Evolutionary conservation across 2,888 invertebrate genomes (phyloP), one percentile per base, ranked within the genome.

Genomic region (Cylloceria caligata): DNA sequence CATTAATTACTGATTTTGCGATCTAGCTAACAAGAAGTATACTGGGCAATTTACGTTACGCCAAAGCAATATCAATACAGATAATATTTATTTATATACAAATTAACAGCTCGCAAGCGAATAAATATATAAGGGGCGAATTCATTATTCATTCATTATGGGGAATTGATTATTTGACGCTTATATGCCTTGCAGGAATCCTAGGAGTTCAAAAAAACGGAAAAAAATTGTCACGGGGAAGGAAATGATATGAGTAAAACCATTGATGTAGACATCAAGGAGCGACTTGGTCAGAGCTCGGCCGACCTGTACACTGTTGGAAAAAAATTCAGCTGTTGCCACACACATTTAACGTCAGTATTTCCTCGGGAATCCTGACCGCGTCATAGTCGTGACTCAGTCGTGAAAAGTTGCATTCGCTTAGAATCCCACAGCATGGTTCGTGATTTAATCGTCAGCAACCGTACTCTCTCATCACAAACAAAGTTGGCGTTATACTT

Each of bases 401-500:
- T 42, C 42, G 13, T 11, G 9, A 42, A 42, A 42, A 42, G 3
- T 42, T 42, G 13, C 13, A 11, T 6, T 42, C 1, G 11, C 42
- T 42, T n/a, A 42, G 11, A 2, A n/a, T 13, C 4, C n/a, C 2
- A 45, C n/a, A n/a, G n/a, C 30, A 11, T 11, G 27, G 9, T 62
- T 49, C 34, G 30, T 49, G 67, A 67, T 67, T 67, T 47, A 67
- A 49, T 67, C 21, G 67, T 67, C 19, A 49, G 30, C 42, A 64
- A 30, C 13, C 19, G 1, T 6, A 19, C 49, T 34, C 34, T 27
- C 30, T 19, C 27, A 27, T 42, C 16, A 16, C 16, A 24, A 30
- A 34, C 30, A 30, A 11, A 67, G 47, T 30, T 67, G 47, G 47
- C 67, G 67, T 67, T 49, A 67, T 19, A 49, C 30, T 34, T 34